Conservation (phyloP, 2,888 invertebrate genomes). For the Linnaemya tessellans region DNA sequence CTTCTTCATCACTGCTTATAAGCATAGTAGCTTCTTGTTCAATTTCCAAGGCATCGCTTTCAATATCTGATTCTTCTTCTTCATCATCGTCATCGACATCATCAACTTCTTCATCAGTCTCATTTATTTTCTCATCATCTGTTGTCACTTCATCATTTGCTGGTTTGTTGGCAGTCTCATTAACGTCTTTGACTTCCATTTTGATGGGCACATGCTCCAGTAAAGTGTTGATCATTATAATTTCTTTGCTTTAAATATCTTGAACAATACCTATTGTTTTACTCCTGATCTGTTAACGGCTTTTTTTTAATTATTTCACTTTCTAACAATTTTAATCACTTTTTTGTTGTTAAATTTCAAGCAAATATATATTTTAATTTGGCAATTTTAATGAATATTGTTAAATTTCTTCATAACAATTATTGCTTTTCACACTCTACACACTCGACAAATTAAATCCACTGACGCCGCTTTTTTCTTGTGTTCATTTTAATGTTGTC, state of each 20-base stretch:
- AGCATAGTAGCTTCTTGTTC: slow-evolving; percentile 76
- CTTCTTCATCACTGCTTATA: slow-evolving; percentile 80
- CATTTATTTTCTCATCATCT: slow-evolving; percentile 64
- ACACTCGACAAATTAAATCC: slow-evolving; percentile 75
- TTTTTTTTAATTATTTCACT: slow-evolving; percentile 10
- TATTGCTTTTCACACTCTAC: slow-evolving; percentile 56
- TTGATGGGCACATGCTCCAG: slow-evolving; percentile 77
- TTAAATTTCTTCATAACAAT: slow-evolving; percentile 52
- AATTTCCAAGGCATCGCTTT: slow-evolving; percentile 72
- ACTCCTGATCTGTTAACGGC: not conserved
- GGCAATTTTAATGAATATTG: slow-evolving; percentile 47
- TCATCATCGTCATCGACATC: slow-evolving; percentile 76
- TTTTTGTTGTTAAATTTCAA: slow-evolving; percentile 1
- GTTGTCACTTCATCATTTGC: slow-evolving; percentile 46
- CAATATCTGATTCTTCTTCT: slow-evolving; percentile 74
- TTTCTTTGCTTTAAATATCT: not conserved
- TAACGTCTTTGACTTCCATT: slow-evolving; percentile 72
- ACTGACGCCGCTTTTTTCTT: slow-evolving; percentile 80
- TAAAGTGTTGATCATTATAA: slow-evolving; percentile 77
- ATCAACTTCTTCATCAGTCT: slow-evolving; percentile 74
- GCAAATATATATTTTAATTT: not conserved
- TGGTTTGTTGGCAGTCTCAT: slow-evolving; percentile 57
- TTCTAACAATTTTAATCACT: slow-evolving; percentile 5
- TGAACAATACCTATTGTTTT: not conserved
- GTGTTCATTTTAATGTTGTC: slow-evolving; percentile 63